phyloP scores from a whole-genome alignment of 1,140 invertebrate species.

The Armadillidium nasatum region DNA sequence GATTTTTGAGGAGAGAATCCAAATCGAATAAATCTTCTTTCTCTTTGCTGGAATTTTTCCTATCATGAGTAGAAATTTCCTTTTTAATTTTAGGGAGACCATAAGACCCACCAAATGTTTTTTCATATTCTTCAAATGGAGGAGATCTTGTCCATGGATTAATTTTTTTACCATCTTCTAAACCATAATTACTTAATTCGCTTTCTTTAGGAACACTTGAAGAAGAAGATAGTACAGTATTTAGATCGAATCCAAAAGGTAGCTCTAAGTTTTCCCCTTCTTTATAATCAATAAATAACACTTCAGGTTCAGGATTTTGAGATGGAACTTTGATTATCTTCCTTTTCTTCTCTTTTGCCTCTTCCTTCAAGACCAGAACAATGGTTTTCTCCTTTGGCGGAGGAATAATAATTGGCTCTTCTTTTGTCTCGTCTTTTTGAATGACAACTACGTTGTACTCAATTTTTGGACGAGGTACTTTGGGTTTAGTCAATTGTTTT shows the following conservation, averaged over 20 bases:
- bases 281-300: constrained; percentile 26
- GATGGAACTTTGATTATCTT: constrained; percentile 22
- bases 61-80: too few species aligned
- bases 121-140: too few species aligned
- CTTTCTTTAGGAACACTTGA: too few species aligned
- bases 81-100: too few species aligned
- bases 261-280: constrained; percentile 24
- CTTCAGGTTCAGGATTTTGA: neutral
- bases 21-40: too few species aligned
- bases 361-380: constrained; percentile 22
- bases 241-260: constrained; percentile 20
- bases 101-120: too few species aligned
- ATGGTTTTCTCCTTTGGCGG: constrained; percentile 25
- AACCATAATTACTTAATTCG: too few species aligned
- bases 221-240: neutral
- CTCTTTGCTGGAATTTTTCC: too few species aligned
- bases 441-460: constrained; percentile 28
- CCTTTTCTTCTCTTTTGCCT: neutral
- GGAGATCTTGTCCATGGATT: too few species aligned
- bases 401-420: constrained; percentile 21
- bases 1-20: too few species aligned
- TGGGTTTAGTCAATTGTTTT: neutral
- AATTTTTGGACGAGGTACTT: constrained; percentile 24
- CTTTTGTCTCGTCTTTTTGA: neutral
- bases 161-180: too few species aligned